These are phyloP conservation scores for Drosophila recens DNA, from an alignment of 2,888 invertebrate genomes.

Conservation along the genomic window DNA sequence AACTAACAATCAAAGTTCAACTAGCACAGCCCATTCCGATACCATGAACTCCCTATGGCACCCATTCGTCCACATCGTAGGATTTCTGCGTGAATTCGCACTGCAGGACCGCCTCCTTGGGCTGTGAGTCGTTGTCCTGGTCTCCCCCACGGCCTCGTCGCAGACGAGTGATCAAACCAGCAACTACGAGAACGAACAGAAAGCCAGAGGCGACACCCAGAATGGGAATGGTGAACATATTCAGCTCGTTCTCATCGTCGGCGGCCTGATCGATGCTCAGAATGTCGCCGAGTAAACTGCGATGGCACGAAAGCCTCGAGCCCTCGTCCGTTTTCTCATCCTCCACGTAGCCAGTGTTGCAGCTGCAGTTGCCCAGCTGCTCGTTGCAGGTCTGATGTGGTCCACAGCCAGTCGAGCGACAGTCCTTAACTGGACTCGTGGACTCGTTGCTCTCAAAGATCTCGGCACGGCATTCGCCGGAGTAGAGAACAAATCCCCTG, in stretches of 20 bases:
- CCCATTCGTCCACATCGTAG: conserved; percentile 69
- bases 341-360: conserved; percentile 53
- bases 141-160: conserved; percentile 26
- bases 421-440: conserved; percentile 16
- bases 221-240: conserved; percentile 63
- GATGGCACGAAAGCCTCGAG: conserved; percentile 43
- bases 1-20: conserved; percentile 48
- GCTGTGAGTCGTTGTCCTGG: conserved; percentile 7
- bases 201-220: conserved; percentile 61
- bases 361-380: conserved; percentile 50
- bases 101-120: conserved; percentile 44
- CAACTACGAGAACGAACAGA: conserved; percentile 49
- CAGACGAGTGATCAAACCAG: conserved; percentile 37
- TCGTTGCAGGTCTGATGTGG: conserved; percentile 55
- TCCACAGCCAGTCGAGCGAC: conserved; percentile 53
- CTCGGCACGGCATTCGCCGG: conserved; percentile 67
- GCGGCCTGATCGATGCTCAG: conserved; percentile 60
- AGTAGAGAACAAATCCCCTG: conserved; percentile 62
- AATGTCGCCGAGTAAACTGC: conserved; percentile 52
- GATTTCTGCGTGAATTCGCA: conserved; percentile 67
- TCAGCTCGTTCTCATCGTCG: conserved; percentile 62
- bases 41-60: conserved; percentile 48
- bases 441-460: conserved; percentile 71
- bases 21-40: conserved; percentile 62
- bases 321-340: conserved; percentile 13